Percentiles rank a stretch among this genome's conserved stretches.
phyloP scores from a whole-genome alignment of 1,140 invertebrate species.

The Drosophila yakuba region DNA sequence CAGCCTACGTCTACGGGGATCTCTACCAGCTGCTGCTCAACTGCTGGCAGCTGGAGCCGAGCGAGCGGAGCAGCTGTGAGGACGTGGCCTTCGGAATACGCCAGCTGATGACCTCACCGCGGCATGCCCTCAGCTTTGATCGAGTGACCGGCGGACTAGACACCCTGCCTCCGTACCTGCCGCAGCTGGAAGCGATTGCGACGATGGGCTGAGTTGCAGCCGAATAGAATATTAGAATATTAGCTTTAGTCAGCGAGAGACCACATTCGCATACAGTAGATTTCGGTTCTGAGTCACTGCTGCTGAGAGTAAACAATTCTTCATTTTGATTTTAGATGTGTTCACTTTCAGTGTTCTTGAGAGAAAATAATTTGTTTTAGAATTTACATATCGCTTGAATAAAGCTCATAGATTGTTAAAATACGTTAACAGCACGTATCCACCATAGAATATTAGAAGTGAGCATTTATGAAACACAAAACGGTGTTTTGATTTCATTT shows the following conservation, averaged over 20 bases:
- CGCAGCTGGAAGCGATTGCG: conserved; percentile 68
- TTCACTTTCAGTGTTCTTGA: background rate
- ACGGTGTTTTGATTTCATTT: background rate
- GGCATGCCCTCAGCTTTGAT: conserved; percentile 78
- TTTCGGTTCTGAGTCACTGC: conserved; percentile 30
- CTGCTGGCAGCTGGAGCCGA: conserved; percentile 93
- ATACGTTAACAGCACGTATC: no score
- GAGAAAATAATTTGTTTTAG: conserved; percentile 3
- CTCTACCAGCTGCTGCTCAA: conserved; percentile 93
- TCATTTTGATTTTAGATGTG: conserved; percentile 3
- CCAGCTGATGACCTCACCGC: conserved; percentile 81
- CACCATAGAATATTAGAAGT: no score
- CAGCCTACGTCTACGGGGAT: conserved; percentile 90
- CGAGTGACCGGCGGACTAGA: conserved; percentile 51
- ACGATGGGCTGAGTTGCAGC: conserved; percentile 16
- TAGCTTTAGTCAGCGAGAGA: conserved; percentile 30
- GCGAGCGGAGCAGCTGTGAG: conserved; percentile 90
- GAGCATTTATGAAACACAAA: background rate
- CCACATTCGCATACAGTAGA: conserved; percentile 7
- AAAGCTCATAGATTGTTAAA: background rate
- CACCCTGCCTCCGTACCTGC: conserved; percentile 78
- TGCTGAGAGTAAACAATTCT: conserved; percentile 16
- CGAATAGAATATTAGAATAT: conserved; percentile 25
- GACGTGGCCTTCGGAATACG: conserved; percentile 86
- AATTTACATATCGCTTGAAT: background rate